Base-by-base conservation (phyloP, 2,888 invertebrate genomes). In the Salpingus planirostris region DNA sequence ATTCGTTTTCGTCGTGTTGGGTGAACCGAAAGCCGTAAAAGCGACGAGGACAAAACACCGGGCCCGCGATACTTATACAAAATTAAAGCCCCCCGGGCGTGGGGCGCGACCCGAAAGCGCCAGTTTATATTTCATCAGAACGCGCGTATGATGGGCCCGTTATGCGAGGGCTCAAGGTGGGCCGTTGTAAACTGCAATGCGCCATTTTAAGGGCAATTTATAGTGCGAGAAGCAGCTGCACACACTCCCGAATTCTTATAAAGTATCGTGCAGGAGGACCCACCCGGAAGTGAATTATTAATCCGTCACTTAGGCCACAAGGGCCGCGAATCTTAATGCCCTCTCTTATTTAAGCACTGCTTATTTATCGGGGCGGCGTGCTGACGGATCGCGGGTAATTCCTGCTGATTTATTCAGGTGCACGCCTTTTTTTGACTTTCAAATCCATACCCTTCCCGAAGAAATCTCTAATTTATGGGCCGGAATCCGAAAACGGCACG, bases 251-350 rank as follows among this genome's bases (percentile, higher is more conserved):
- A 49, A 47, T 39, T 25, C 26, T 22, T 27, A 27, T 44, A 42
- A 38, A 35, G n/a, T n/a, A n/a, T n/a, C n/a, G n/a, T n/a, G n/a
- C n/a, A n/a, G n/a, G n/a, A n/a, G n/a, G n/a, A n/a, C n/a, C n/a
- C n/a, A n/a, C n/a, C n/a, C n/a, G n/a, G 32, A 41, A 33, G 42
- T 47, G 46, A 49, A 49, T 42, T 46, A 47, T 47, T 49, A 47
- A 49, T 47, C 38, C 45, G 40, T 39, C 46, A 49, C 46, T 49
- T 45, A 38, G 4, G 23, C 11, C 8, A 6, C 18, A 8, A 18
- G 18, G 18, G 31, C 24, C 15, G 25, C 15, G 24, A 27, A 13
- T 27, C 11, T 27, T 27, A 27, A 27, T 14, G 27, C 8, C 14
- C 35, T 13, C 29, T 30, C n/a, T 28, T 24, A 34, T 30, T 34